A percentile compares a stretch with the other conserved stretches of the same genome.
phyloP scores from a whole-genome alignment of 2,113 vertebrate genomes.

The Misgurnus mizolepis region DNA sequence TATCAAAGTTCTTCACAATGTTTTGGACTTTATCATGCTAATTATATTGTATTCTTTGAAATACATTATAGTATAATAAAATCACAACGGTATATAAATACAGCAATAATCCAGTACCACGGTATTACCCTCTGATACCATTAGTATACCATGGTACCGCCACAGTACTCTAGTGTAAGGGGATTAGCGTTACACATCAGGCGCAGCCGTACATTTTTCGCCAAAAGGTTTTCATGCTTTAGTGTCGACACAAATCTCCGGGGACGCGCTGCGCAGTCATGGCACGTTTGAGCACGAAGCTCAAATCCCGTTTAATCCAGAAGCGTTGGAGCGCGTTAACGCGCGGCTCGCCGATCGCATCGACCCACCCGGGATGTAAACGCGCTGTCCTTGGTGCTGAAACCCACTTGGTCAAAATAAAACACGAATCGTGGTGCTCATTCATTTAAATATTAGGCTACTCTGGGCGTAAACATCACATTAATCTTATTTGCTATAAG shows the following conservation, averaged over 20 bases:
- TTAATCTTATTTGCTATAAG: background rate
- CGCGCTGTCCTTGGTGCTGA: constrained; percentile 25
- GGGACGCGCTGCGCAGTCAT: constrained; percentile 20
- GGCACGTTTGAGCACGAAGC: constrained; percentile 1
- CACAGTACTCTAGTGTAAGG: background rate
- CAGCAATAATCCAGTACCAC: background rate
- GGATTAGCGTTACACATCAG: background rate
- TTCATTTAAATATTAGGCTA: background rate
- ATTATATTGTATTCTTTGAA: background rate
- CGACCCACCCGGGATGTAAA: constrained; percentile 15
- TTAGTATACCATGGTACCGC: background rate
- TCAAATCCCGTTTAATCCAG: constrained; percentile 30
- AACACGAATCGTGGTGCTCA: too few relatives aligned
- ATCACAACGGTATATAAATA: background rate
- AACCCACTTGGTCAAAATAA: background rate
- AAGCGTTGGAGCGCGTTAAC: constrained; percentile 5
- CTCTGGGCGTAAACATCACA: background rate
- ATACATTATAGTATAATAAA: background rate
- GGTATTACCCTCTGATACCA: background rate
- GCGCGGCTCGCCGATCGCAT: background rate
- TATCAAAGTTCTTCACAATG: too few relatives aligned
- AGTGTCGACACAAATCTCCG: background rate
- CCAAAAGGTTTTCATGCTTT: constrained; percentile 1
- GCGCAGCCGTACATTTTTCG: background rate
- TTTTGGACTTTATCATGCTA: too few relatives aligned